phyloP scores from a whole-genome alignment of 2,113 vertebrate genomes.

The Rhadina sibilatrix region DNA sequence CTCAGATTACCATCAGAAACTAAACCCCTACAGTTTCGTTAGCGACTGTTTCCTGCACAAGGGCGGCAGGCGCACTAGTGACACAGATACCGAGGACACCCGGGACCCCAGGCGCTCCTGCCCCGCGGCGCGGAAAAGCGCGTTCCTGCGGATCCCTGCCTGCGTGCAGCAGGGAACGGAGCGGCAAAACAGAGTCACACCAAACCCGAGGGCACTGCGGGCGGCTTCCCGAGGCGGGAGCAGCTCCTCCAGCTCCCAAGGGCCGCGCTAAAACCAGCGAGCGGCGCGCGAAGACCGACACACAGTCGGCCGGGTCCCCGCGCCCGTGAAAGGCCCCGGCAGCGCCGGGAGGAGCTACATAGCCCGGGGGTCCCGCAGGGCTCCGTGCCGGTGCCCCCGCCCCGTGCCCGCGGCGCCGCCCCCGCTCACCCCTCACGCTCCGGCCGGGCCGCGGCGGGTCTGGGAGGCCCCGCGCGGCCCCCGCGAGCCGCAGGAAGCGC shows the following conservation, averaged over 20 bases:
- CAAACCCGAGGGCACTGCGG: accelerated
- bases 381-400: background rate
- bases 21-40: accelerated
- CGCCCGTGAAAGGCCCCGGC: accelerated
- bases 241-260: accelerated
- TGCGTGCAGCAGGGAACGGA: background rate
- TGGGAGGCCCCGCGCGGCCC: background rate
- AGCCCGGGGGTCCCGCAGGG: background rate
- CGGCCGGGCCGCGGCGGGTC: background rate
- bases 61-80: background rate
- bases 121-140: background rate
- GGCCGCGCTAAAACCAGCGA: background rate
- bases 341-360: accelerated
- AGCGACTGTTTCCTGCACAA: accelerated
- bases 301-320: no score
- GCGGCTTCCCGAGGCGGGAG: no score
- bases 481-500: background rate
- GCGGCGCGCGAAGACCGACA: accelerated
- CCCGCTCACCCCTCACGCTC: background rate
- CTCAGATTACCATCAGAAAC: accelerated
- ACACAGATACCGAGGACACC: background rate
- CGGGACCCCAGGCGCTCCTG: background rate
- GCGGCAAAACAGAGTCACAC: background rate
- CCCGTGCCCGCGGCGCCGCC: background rate
- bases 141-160: background rate